Evolutionary conservation across 2,113 vertebrate genomes (phyloP).

Genomic region (Gymnocephalus cernua): DNA sequence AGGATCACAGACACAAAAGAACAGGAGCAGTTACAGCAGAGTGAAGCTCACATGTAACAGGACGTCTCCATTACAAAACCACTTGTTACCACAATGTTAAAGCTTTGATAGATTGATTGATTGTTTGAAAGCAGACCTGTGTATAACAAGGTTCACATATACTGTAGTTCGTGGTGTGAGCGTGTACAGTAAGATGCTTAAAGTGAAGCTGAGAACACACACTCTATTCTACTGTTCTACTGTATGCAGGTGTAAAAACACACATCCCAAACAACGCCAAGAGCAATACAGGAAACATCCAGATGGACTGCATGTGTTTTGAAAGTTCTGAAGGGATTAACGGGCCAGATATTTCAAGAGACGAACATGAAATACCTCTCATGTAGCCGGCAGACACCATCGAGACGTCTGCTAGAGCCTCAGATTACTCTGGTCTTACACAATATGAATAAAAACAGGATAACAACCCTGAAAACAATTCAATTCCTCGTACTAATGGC

Average conservation of each 20-base stretch:
- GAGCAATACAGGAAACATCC: slow-evolving; percentile 44
- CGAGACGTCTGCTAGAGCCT: slow-evolving; percentile 11
- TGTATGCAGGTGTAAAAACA: slow-evolving; percentile 58
- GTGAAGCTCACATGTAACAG: slow-evolving; percentile 9
- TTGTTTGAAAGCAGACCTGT: neutral
- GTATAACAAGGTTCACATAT: neutral
- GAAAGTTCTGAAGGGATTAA: slow-evolving; percentile 40
- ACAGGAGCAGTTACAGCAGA: neutral
- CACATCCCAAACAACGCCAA: slow-evolving; percentile 23
- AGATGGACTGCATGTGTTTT: slow-evolving; percentile 37
- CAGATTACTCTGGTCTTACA: neutral
- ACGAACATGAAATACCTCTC: slow-evolving; percentile 4
- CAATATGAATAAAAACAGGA: neutral
- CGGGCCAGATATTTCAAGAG: slow-evolving; percentile 30
- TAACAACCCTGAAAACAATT: neutral
- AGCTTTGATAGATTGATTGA: neutral
- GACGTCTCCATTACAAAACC: neutral
- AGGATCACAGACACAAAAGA: slow-evolving; percentile 23
- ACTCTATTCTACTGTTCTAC: slow-evolving; percentile 36
- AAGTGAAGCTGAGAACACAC: slow-evolving; percentile 13
- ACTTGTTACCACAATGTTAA: neutral
- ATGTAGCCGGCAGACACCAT: slow-evolving; percentile 2
- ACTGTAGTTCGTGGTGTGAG: neutral
- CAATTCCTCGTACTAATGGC: neutral
- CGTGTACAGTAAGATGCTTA: neutral